These are phyloP conservation scores for Stictonetta naevosa DNA, from an alignment of 2,113 vertebrate genomes.

Conservation along the genomic window DNA sequence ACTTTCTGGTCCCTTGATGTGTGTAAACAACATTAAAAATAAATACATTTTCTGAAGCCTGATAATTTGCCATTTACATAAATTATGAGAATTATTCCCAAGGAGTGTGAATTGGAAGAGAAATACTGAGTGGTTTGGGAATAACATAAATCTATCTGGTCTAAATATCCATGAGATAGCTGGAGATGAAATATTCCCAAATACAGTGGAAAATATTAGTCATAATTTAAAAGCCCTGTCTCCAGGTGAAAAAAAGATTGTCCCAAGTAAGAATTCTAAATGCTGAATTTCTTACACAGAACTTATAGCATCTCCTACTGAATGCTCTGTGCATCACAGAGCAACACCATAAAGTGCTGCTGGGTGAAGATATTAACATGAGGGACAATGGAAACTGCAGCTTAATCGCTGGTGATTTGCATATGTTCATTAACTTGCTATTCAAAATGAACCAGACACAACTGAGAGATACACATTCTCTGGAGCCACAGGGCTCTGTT, in stretches of 20 bases:
- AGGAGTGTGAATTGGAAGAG: background rate
- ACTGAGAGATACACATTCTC: background rate
- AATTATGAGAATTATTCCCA: background rate
- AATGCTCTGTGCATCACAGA: background rate
- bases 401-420: background rate
- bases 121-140: background rate
- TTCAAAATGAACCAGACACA: background rate
- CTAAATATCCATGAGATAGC: background rate
- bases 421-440: background rate
- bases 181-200: constrained; percentile 3
- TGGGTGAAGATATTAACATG: background rate
- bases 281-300: background rate
- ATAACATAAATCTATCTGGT: background rate
- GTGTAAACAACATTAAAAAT: background rate
- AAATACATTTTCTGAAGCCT: background rate
- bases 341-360: background rate
- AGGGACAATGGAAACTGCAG: background rate
- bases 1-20: background rate
- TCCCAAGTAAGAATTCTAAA: background rate
- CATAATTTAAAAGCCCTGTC: constrained; percentile 24
- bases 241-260: constrained; percentile 20
- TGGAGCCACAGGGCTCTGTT: background rate
- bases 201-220: background rate
- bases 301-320: background rate
- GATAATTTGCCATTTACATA: background rate